These are phyloP conservation scores for Bombus turneri DNA, from an alignment of 1,140 invertebrate species.

Conservation along the genomic window DNA sequence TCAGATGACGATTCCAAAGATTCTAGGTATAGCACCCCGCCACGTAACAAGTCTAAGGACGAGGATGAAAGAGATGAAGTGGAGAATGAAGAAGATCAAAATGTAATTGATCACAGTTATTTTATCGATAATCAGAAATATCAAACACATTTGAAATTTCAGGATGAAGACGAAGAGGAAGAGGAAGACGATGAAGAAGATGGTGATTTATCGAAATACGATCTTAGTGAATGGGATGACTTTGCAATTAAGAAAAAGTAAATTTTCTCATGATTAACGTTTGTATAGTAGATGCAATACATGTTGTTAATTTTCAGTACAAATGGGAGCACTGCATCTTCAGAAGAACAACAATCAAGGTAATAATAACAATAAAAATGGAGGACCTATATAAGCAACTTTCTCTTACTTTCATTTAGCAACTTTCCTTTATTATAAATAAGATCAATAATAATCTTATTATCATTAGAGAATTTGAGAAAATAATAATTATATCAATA, in stretches of 20 bases:
- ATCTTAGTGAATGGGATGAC: constrained; percentile 88
- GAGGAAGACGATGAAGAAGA: constrained; percentile 87
- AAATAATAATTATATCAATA: not conserved
- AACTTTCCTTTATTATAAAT: not conserved
- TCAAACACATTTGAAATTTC: constrained; percentile 21
- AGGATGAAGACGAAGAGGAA: constrained; percentile 77
- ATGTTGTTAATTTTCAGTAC: constrained; percentile 70
- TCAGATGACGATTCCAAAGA: constrained; percentile 79
- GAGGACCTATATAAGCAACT: constrained; percentile 2
- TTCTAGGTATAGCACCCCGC: constrained; percentile 77
- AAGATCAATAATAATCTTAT: not conserved
- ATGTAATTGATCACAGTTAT: constrained; percentile 14
- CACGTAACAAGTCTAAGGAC: constrained; percentile 75
- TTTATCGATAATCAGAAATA: not conserved
- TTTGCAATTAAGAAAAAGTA: constrained; percentile 80
- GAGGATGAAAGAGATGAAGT: constrained; percentile 74
- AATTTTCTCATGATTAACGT: constrained; percentile 1
- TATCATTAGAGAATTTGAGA: constrained; percentile 13
- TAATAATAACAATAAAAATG: constrained; percentile 63
- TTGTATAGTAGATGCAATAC: constrained; percentile 15
- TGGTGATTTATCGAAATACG: constrained; percentile 92
- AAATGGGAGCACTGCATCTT: constrained; percentile 71
- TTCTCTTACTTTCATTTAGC: too few species aligned
- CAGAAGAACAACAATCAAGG: constrained; percentile 74
- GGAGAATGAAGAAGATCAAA: constrained; percentile 35